These are phyloP conservation scores for Caenorhabditis japonica DNA, from an alignment of 2,888 invertebrate species.

Conservation along the genomic window DNA sequence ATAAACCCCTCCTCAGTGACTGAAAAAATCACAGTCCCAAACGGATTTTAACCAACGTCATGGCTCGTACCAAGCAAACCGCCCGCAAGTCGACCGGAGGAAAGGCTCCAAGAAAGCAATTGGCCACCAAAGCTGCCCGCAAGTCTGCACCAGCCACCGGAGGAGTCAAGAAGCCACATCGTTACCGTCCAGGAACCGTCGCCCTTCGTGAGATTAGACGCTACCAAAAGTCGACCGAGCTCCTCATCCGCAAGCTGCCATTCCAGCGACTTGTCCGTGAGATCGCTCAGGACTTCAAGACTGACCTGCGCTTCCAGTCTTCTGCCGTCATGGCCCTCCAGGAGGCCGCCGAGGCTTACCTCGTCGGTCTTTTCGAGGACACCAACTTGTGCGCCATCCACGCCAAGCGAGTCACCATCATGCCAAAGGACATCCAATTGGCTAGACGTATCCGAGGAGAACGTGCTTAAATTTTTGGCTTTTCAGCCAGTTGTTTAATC, in stretches of 20 bases:
- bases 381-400: conserved; percentile 97
- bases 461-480: too few species aligned
- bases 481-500: too few species aligned
- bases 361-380: conserved; percentile 93
- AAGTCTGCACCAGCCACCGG: conserved; percentile 94
- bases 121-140: conserved; percentile 79
- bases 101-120: conserved; percentile 65
- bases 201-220: conserved; percentile 95
- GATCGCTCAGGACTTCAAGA: conserved; percentile 66
- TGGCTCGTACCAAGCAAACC: conserved; percentile 69
- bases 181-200: conserved; percentile 94
- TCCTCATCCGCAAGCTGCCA: conserved; percentile 78
- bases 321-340: conserved; percentile 92
- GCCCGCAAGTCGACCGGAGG: conserved; percentile 67
- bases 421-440: conserved; percentile 88
- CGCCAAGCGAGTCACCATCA: conserved; percentile 95
- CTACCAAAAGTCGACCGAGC: conserved; percentile 94
- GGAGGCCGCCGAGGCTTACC: conserved; percentile 84
- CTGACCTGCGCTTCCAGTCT: conserved; percentile 88
- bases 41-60: too few species aligned
- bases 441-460: too few species aligned
- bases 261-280: conserved; percentile 86
- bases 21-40: too few species aligned
- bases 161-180: conserved; percentile 95
- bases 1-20: too few species aligned